Evolutionary conservation across 92 coral and sea anemone genomes (phyloP).

Genomic region (Heteractis magnifica): DNA sequence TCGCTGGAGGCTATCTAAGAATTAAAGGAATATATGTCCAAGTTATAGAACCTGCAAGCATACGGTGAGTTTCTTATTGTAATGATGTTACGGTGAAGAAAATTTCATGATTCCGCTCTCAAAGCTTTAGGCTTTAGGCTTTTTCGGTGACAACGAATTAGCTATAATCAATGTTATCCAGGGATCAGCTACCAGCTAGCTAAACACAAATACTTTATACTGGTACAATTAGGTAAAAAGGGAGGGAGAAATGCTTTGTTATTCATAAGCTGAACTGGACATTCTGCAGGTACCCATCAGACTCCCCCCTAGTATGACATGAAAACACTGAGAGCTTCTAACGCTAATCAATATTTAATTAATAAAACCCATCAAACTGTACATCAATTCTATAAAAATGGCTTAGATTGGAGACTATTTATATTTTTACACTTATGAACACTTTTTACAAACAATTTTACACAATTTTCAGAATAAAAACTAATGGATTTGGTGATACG

Average conservation of each 20-base stretch:
- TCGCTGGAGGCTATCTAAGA: no score
- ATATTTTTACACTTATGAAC: neutral
- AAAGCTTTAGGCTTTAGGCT: no score
- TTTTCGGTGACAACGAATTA: no score
- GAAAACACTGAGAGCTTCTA: neutral
- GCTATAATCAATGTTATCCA: no score
- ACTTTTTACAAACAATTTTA: neutral
- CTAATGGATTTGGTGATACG: neutral
- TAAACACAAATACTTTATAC: neutral
- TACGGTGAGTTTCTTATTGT: no score
- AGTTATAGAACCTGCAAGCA: no score
- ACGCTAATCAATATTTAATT: constrained; percentile 39
- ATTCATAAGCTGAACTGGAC: neutral
- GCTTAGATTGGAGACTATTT: neutral
- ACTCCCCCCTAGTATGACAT: neutral
- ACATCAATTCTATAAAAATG: constrained; percentile 16
- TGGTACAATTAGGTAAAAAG: neutral
- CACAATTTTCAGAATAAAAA: neutral
- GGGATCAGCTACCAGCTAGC: neutral
- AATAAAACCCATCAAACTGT: constrained; percentile 32
- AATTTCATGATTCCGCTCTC: no score
- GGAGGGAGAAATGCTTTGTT: neutral
- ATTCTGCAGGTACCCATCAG: neutral
- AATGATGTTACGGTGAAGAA: no score
- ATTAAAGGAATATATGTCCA: no score